Conservation (phyloP, 2,113 vertebrate species). For the Halichoerus grypus region DNA sequence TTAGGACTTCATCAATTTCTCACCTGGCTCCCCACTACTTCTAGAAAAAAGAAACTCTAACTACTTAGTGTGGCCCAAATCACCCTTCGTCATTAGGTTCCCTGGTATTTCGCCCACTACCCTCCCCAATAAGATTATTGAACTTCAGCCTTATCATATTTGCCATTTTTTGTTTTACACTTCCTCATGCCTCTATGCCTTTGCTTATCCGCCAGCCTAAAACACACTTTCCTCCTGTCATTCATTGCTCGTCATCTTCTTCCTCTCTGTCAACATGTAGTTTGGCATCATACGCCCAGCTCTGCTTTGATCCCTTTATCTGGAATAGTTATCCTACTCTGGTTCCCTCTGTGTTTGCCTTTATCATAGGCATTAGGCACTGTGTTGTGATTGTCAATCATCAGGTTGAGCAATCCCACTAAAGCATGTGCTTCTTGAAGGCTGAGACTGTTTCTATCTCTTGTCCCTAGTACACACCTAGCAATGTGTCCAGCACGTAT, state of each 20-base stretch:
- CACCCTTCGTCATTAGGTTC: constrained; percentile 26
- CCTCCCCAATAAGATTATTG: not conserved
- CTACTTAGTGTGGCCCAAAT: not conserved
- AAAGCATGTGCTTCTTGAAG: not conserved
- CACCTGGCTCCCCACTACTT: not conserved
- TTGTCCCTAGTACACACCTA: not conserved
- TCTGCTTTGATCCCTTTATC: not conserved
- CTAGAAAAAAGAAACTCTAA: not conserved
- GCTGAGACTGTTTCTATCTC: not conserved
- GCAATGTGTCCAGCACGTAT: not conserved
- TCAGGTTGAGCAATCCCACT: not conserved
- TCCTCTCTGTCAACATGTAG: not conserved
- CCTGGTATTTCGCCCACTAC: not conserved
- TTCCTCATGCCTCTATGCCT: not conserved
- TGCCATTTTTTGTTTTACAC: not conserved
- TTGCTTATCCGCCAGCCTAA: not conserved
- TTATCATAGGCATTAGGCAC: not conserved
- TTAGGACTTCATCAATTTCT: not conserved
- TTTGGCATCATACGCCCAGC: not conserved
- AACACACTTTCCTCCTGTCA: not conserved
- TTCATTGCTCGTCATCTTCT: not conserved
- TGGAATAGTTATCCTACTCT: not conserved
- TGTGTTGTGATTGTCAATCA: not conserved
- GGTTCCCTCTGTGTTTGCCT: not conserved
- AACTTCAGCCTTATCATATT: not conserved